Evolutionary conservation across 2,113 vertebrate species (phyloP).

Genomic region (Nibea coibor): DNA sequence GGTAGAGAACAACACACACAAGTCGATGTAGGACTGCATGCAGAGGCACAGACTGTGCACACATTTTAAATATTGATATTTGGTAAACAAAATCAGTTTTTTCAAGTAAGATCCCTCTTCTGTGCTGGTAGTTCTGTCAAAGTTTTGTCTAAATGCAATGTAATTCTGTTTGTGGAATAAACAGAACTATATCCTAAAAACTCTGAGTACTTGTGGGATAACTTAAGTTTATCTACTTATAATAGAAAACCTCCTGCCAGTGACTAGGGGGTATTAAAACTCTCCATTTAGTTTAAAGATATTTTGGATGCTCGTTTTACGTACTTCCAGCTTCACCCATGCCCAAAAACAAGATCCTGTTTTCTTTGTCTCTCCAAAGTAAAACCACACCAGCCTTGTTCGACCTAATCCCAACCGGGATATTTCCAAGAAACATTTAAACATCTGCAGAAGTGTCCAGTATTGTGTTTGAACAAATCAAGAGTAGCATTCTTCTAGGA

Average conservation of each 20-base stretch:
- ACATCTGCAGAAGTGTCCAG: constrained; percentile 52
- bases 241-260: background rate
- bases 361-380: constrained; percentile 30
- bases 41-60: constrained; percentile 28
- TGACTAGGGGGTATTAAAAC: background rate
- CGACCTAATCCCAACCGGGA: constrained; percentile 14
- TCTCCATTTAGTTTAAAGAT: background rate
- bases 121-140: background rate
- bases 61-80: background rate
- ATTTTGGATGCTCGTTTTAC: constrained; percentile 9
- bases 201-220: background rate
- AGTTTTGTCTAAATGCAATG: background rate
- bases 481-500: constrained; percentile 38
- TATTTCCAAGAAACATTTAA: constrained; percentile 56
- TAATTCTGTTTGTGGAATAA: background rate
- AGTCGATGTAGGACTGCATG: background rate
- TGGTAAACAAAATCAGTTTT: background rate
- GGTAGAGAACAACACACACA: constrained; percentile 55
- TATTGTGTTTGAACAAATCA: constrained; percentile 44
- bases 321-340: background rate
- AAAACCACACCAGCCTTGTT: constrained; percentile 26
- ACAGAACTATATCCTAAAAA: background rate
- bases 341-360: background rate
- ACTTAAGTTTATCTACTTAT: background rate
- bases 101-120: background rate